Percentiles rank a stretch among this genome's conserved stretches.
These are phyloP conservation scores for Prionailurus bengalensis DNA, from an alignment of 2,113 vertebrate genomes.

Conservation along the genomic window DNA sequence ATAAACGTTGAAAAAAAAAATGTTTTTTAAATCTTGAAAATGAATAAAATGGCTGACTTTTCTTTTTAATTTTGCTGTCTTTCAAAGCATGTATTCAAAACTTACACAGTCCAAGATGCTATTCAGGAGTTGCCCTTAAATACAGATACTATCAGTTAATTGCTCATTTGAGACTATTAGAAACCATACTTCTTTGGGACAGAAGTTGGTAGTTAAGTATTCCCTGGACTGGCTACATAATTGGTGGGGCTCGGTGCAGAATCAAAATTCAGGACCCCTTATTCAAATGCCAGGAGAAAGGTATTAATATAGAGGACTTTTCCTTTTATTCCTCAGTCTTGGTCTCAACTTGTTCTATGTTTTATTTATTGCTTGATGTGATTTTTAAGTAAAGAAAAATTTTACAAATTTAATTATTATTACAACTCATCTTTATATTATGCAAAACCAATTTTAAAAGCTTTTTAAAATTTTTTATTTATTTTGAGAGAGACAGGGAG, in stretches of 20 bases:
- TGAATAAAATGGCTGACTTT: background rate
- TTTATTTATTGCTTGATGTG: constrained; percentile 36
- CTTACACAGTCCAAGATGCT: background rate
- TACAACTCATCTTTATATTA: background rate
- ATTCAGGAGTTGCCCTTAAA: background rate
- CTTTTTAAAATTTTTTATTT: too few relatives aligned
- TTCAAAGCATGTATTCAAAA: constrained; percentile 25
- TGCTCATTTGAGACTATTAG: background rate
- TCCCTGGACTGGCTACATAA: background rate
- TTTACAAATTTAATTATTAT: background rate
- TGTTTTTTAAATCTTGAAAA: background rate
- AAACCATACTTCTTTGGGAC: background rate
- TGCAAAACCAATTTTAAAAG: background rate
- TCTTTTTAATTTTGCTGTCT: background rate
- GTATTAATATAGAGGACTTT: background rate
- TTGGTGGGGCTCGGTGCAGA: background rate
- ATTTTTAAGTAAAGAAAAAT: constrained; percentile 51
- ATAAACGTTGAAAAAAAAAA: background rate
- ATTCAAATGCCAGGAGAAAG: background rate
- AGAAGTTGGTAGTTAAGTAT: background rate
- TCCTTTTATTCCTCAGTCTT: background rate
- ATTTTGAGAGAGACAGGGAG: too few relatives aligned
- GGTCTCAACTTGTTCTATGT: background rate
- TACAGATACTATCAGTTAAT: background rate
- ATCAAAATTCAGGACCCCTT: background rate